Conservation (phyloP, 2,113 vertebrate genomes). For the Glaucidium brasilianum region DNA sequence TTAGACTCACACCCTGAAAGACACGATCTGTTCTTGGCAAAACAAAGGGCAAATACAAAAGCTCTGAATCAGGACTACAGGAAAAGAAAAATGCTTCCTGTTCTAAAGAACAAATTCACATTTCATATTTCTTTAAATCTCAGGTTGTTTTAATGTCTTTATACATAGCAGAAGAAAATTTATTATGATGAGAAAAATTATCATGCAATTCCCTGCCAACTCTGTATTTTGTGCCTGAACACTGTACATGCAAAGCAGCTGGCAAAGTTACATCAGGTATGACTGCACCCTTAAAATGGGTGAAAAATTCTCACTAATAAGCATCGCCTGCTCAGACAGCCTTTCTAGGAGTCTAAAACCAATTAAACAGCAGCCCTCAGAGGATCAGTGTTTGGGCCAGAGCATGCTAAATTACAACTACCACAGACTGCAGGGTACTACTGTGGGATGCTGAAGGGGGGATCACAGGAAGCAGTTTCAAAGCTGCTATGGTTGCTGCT, state of each 20-base stretch:
- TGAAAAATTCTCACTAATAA: not conserved
- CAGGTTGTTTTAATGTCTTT: not conserved
- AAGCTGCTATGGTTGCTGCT: not conserved
- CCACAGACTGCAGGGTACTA: not conserved
- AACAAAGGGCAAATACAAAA: not conserved
- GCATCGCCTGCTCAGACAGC: not conserved
- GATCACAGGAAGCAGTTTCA: not conserved
- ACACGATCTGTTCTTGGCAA: not conserved
- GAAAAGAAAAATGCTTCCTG: not conserved
- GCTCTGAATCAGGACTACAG: not conserved
- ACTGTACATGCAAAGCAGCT: not conserved
- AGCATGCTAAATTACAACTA: accelerated
- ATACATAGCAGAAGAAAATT: not conserved
- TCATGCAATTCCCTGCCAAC: not conserved
- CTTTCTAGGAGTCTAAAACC: not conserved
- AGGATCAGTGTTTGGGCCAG: not conserved
- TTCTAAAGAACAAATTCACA: not conserved
- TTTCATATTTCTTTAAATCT: not conserved
- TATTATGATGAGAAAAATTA: not conserved
- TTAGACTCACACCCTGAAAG: not conserved
- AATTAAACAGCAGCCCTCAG: not conserved
- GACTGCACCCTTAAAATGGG: not conserved
- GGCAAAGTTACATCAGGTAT: not conserved
- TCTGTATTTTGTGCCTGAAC: not conserved
- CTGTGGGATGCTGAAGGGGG: not conserved